Base-by-base conservation (phyloP, 2,113 vertebrate species). In the Scomber japonicus region DNA sequence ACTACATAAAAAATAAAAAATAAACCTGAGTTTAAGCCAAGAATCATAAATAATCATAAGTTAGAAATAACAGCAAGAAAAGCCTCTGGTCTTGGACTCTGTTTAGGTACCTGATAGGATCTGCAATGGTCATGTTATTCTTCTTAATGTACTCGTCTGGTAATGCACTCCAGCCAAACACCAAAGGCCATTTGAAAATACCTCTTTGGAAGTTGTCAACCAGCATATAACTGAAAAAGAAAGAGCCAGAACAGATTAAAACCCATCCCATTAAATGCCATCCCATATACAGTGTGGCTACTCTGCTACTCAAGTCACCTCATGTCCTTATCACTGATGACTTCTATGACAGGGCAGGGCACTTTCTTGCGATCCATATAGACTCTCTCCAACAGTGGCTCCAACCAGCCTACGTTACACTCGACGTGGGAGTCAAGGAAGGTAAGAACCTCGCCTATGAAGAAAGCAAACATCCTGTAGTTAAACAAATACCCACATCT, bases 351-450 rank as follows among this genome's bases (percentile, higher is more conserved):
- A 0, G 98, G 98, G 66, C 98, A 99, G 53, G 96, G 95, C 0
- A 99, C 98, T 90, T 97, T 99, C 85, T 88, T 89, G 10, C 91
- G 95, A 89, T 95, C 96, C 89, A 95, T 78, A 44, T 93, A 96
- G 64, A 99, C 84, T 84, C 96, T 95, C 84, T 98, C 97, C 81
- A 99, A 83, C 74, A 99, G 96, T 0, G 98, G 98, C 91, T 99
- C 97, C 92, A 99, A 89, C 98, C 98, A 99, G 5, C 98, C 98
- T 75, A 99, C 94, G 0, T 99, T 99, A 81, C 98, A 99, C 87
- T 99, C 98, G 66, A 99, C 83, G 0, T 99, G 98, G 0, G 98
- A 99, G 93, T 99, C 98, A 40, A 99, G 94, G 92, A 99, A 99
- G 0, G 98, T 99, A 81, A 99, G 91, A 3, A 99, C 96, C 0